Base-by-base conservation (phyloP, 2,888 invertebrate species). In the Rhamnusium bicolor region DNA sequence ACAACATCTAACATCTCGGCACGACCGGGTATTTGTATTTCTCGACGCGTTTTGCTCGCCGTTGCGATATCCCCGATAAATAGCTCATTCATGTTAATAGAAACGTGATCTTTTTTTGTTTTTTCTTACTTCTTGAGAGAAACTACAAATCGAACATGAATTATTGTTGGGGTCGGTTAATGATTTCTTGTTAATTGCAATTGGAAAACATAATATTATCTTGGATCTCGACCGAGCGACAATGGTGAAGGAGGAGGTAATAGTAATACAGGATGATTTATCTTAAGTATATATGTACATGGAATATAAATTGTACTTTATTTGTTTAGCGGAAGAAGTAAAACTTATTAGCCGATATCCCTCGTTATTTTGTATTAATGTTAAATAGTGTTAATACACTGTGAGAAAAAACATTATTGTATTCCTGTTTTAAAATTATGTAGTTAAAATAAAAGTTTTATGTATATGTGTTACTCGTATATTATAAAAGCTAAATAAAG, bases 41-140 rank as follows among this genome's bases (percentile, higher is more conserved):
- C 63, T 51, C 46, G 24, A n/a, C 27, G 47, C 18, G 32, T 32
- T 53, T 56, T 27, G 16, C 7, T 53, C 29, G 58, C 16, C 58
- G 19, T 54, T 54, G n/a, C 8, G 32, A 40, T 40, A 40, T 40
- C 32, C 56, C 60, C 51, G 49, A 58, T 72, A 58, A 68, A 72
- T 66, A 65, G 21, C 71, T 71, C 66, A 71, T 71, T 66, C 71
- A 71, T 71, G 61, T 71, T 71, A 71, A 71, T 71, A 71, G 71
- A 71, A 65, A 68, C 58, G 58, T 58, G 58, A 58, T n/a, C 32
- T 40, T 49, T 69, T 60, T 69, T 60, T 53, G 21, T 49, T 47
- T 1, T 21, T 24, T 32, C 32, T 58, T 58, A 27, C 61, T 62
- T 18, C 27, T 49, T 62, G 62, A 19, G 53, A 32, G 49, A 56